These are phyloP conservation scores for Neria commutata DNA, from an alignment of 2,888 invertebrate species.

Conservation along the genomic window DNA sequence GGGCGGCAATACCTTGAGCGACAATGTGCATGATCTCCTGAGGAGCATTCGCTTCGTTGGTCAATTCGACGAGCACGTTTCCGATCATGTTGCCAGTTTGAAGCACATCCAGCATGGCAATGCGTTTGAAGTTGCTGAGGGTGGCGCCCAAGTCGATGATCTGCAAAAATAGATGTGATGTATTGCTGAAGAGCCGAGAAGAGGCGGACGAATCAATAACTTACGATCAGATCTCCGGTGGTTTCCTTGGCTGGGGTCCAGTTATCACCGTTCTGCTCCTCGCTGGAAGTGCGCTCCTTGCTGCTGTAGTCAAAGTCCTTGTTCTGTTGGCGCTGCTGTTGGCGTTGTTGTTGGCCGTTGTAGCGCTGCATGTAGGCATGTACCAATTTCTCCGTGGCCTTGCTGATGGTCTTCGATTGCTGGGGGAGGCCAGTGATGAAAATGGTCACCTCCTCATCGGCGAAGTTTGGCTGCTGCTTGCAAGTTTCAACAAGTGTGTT, in stretches of 20 bases:
- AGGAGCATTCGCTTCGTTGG: constrained; percentile 41
- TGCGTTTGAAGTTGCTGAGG: constrained; percentile 41
- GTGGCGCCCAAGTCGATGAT: constrained; percentile 51
- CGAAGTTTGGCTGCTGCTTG: constrained; percentile 43
- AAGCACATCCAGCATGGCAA: constrained; percentile 44
- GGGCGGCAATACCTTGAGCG: constrained; percentile 53
- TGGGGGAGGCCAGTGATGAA: constrained; percentile 51
- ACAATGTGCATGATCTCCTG: constrained; percentile 52
- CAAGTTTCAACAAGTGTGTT: constrained; percentile 38
- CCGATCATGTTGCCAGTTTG: constrained; percentile 45
- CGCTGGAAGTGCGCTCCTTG: constrained; percentile 37
- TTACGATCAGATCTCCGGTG: constrained; percentile 49
- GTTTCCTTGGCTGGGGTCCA: constrained; percentile 37
- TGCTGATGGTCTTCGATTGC: constrained; percentile 40
- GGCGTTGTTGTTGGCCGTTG: constrained; percentile 34
- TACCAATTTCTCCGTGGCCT: constrained; percentile 44
- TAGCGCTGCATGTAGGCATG: constrained; percentile 53
- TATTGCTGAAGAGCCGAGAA: background rate
- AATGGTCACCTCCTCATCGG: constrained; percentile 52
- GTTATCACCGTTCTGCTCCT: constrained; percentile 38
- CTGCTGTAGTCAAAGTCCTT: constrained; percentile 29
- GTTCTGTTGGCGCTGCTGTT: constrained; percentile 29
- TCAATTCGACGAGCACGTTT: constrained; percentile 45
- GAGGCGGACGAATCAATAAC: constrained; percentile 8
- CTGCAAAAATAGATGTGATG: constrained; percentile 13